A percentile compares a stretch with the other conserved stretches of the same genome.
These are phyloP conservation scores for Branchinecta sandiegonensis DNA, from an alignment of 2,888 invertebrate genomes.

Conservation along the genomic window DNA sequence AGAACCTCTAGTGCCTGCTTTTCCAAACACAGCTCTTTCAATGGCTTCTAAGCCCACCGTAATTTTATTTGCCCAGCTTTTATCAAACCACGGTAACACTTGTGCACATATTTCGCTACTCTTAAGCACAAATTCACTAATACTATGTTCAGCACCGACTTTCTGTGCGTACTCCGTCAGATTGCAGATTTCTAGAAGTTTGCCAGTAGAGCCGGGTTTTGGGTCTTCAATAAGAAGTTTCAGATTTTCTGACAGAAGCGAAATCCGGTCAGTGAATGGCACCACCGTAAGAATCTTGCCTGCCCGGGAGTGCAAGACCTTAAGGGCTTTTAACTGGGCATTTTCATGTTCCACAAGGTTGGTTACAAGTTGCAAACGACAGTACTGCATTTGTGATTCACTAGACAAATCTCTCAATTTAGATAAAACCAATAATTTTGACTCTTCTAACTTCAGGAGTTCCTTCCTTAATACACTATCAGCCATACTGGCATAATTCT, in stretches of 20 bases:
- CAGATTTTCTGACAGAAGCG: background rate
- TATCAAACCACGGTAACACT: too few relatives aligned
- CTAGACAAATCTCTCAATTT: background rate
- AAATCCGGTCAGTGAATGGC: background rate
- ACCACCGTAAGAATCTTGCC: background rate
- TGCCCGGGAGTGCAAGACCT: background rate
- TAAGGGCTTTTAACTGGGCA: background rate
- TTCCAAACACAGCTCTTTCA: conserved; percentile 3
- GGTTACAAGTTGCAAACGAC: conserved; percentile 10
- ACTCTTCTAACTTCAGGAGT: background rate
- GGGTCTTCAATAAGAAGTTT: background rate
- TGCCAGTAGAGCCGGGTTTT: too few relatives aligned
- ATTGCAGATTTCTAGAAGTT: too few relatives aligned
- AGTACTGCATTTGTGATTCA: background rate
- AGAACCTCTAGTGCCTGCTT: background rate
- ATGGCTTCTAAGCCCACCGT: background rate
- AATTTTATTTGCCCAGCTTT: too few relatives aligned
- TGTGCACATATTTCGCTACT: too few relatives aligned
- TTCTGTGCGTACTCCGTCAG: too few relatives aligned
- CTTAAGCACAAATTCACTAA: too few relatives aligned
- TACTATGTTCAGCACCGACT: too few relatives aligned
- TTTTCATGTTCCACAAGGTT: background rate
- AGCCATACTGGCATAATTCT: background rate
- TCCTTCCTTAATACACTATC: background rate
- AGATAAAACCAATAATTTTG: background rate